Evolutionary conservation across 2,797 vertebrate species (phyloP), one percentile per base, ranked within the genome.

Genomic region (Chiroxiphia lanceolata): DNA sequence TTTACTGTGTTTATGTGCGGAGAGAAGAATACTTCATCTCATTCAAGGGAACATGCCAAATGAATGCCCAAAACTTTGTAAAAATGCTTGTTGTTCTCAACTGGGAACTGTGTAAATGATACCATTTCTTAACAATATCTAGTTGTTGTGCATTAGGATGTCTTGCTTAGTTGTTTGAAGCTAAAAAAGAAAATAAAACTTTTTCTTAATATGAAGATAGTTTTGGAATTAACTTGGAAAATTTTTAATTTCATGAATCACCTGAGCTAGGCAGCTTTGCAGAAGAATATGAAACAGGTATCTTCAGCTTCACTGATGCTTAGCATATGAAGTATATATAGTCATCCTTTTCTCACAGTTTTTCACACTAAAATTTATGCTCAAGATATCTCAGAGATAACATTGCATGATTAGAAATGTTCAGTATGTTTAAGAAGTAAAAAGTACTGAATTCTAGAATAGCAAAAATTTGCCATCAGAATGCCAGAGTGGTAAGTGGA

Each of bases 381-480:
- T 91, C 33, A 51, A 44, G 57, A 45, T 18, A 25, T 68, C 29
- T 80, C 1, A 1, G 47, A 20, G 8, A 38, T 56, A 76, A 67
- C 0, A 0, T 9, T 71, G 15, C 0, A 1, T n/a, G 17, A 6
- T 51, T 72, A 44, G 45, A 80, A 80, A 3, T 56, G 22, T 25
- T 90, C 45, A 72, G 17, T 26, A 83, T 26, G 60, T 15, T 77
- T 27, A n/a, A 60, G 38, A 44, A 77, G 26, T 40, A n/a, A 75
- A 60, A 82, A 34, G 15, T 47, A 40, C 31, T 81, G 40, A 81
- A 11, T 13, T 51, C 26, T 38, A 47, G 54, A 69, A 63, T 4
- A 56, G 15, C 15, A 20, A 69, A 59, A 48, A 17, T 14, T 60
- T 81, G 11, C 36, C 3, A 40, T 76, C 22, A 27, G 44, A 78